Base-by-base conservation (phyloP, 2,888 invertebrate genomes). In the Hypena proboscidalis region DNA sequence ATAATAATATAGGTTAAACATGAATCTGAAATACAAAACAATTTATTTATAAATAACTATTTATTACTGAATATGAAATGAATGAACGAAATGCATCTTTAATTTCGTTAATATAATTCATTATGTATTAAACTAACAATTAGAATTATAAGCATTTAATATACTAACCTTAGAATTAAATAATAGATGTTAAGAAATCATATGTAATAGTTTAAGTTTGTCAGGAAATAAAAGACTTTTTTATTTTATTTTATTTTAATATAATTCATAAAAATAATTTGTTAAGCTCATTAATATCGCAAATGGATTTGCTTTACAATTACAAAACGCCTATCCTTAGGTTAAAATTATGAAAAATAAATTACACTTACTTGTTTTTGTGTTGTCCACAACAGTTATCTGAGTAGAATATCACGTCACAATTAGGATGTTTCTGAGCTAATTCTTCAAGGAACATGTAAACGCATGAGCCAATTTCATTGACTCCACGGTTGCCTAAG, bases 361-460 rank as follows among this genome's bases (percentile, higher is more conserved):
- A 5, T 17, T 4, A 17, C 17, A 17, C 17, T 32, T 20, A 20
- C 32, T 20, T 23, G 13, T 45, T 45, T 39, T 45, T 45, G 13
- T 45, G 45, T 15, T 45, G 45, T 5, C 45, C 45, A 25, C 39
- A 45, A 23, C 39, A 39, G 21, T 45, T 45, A 17, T 38, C 45
- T n/a, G 39, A 39, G n/a, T 39, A 39, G 14, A 39, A 30, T 13
- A 39, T 39, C 1, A 45, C 35, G 13, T 42, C 20, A 10, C 32
- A 31, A 11, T 25, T 23, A 15, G 42, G 32, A 31, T 42, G n/a
- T 15, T 32, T 20, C 6, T 13, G 6, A 13, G 42, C 17, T 7
- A 36, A 8, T 23, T 42, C 26, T 26, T 31, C 9, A 2, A 23
- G 6, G 6, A 4, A 23, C 3, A 4, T 2, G 6, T 23, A 23